Evolutionary conservation across 2,113 vertebrate species (phyloP).

Genomic region (Pangasianodon hypophthalmus): DNA sequence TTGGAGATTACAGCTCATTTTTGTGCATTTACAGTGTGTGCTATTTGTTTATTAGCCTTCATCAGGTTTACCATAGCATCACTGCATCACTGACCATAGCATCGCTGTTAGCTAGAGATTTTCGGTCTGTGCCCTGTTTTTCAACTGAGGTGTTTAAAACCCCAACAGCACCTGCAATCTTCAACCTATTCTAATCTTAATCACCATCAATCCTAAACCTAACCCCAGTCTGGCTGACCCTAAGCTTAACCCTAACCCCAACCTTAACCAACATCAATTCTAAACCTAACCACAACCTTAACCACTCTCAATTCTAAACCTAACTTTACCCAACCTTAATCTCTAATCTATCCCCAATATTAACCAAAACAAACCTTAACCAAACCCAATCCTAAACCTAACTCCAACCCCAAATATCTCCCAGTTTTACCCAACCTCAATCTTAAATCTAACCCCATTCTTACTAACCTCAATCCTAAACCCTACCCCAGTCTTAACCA

Average conservation of each 20-base stretch:
- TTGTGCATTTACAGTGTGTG: background rate
- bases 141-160: background rate
- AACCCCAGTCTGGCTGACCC: background rate
- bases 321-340: background rate
- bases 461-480: background rate
- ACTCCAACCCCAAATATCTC: too few relatives aligned
- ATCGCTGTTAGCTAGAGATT: background rate
- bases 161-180: background rate
- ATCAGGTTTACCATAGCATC: background rate
- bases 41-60: background rate
- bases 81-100: background rate
- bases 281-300: background rate
- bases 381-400: background rate
- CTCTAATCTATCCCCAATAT: too few relatives aligned
- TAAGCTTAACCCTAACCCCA: background rate
- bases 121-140: background rate
- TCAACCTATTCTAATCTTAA: background rate
- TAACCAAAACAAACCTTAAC: background rate
- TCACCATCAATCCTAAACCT: background rate
- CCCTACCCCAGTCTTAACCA: background rate
- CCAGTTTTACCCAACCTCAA: background rate
- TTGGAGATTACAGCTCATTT: background rate
- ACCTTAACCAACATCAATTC: background rate
- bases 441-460: background rate
- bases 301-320: background rate